A percentile compares a stretch with the other conserved stretches of the same genome.
phyloP scores from a whole-genome alignment of 2,113 vertebrate genomes.

The Meriones unguiculatus region DNA sequence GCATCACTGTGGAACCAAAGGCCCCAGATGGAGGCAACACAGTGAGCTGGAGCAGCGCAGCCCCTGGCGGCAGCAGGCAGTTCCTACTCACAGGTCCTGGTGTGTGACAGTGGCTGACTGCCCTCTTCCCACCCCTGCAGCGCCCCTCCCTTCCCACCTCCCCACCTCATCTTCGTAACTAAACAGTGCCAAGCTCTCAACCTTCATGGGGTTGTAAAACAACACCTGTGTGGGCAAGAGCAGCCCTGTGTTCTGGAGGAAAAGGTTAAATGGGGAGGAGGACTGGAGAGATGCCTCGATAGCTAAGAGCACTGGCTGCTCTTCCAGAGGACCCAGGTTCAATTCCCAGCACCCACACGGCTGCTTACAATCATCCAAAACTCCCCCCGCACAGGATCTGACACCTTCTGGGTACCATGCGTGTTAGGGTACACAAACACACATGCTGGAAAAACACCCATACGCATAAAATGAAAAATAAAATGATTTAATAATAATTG shows the following conservation, averaged over 20 bases:
- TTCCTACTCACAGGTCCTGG: neutral
- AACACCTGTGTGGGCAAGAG: neutral
- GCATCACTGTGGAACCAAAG: neutral
- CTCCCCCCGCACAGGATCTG: neutral
- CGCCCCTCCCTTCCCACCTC: neutral
- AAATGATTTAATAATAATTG: neutral
- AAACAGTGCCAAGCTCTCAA: neutral
- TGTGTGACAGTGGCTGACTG: neutral
- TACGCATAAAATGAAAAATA: neutral
- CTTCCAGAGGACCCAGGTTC: neutral
- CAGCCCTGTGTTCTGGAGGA: neutral
- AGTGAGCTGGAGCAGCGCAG: neutral
- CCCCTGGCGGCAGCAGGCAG: neutral
- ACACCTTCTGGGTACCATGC: neutral
- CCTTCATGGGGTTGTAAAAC: neutral
- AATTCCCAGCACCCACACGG: neutral
- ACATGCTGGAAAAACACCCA: neutral
- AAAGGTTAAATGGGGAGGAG: neutral
- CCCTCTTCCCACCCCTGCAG: neutral
- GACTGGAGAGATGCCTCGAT: neutral
- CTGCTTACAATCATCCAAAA: neutral
- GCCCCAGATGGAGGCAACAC: accelerated
- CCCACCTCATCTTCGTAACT: neutral
- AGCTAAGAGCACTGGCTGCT: no score
- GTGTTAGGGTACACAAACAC: neutral